Base-by-base conservation (phyloP, 2,888 invertebrate species). In the Drosophila anomalata region DNA sequence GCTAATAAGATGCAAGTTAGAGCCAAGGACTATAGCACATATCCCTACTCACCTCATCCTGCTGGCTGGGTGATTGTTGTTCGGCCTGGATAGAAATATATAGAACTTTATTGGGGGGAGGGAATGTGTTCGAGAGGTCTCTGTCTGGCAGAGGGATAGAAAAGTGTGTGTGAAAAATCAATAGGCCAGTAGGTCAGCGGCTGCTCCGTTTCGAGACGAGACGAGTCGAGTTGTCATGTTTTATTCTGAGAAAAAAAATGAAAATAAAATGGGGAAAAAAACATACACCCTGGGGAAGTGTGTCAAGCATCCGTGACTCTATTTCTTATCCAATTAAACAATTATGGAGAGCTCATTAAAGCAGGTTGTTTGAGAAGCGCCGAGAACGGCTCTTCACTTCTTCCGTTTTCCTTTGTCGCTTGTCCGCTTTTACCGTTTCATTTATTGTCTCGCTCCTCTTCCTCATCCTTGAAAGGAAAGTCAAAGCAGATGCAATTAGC, bases 401-500 rank as follows among this genome's bases (percentile, higher is more conserved):
- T 57, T 74, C 73, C 79, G 63, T 44, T 41, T 26, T 20, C 14
- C 17, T 33, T 58, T 36, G 36, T 36, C 36, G n/a, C 7, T 56
- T 47, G 22, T 24, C 22, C 22, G 20, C 14, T 24, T 42, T 7
- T 46, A 44, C 60, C 60, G 58, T 46, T 29, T 26, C 8, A 50
- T 26, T 51, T 22, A 3, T 29, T 36, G 26, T 14, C 50, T 29
- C 29, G 2, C 6, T 14, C 6, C 6, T 2, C 41, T 14, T 9
- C 20, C 14, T 22, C 2, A 9, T 20, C 33, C 20, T 17, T n/a
- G 17, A 12, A n/a, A 5, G 29, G 8, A 31, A 56, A 46, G 46
- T 48, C 42, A 47, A 47, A 63, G 52, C 53, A 73, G 60, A 58
- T 74, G 50, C 78, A 83, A 79, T 79, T 79, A 80, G 60, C 44